Percentiles rank a stretch among this genome's conserved stretches.
These are phyloP conservation scores for Lanius ludovicianus DNA, from an alignment of 2,113 vertebrate genomes.

Conservation along the genomic window DNA sequence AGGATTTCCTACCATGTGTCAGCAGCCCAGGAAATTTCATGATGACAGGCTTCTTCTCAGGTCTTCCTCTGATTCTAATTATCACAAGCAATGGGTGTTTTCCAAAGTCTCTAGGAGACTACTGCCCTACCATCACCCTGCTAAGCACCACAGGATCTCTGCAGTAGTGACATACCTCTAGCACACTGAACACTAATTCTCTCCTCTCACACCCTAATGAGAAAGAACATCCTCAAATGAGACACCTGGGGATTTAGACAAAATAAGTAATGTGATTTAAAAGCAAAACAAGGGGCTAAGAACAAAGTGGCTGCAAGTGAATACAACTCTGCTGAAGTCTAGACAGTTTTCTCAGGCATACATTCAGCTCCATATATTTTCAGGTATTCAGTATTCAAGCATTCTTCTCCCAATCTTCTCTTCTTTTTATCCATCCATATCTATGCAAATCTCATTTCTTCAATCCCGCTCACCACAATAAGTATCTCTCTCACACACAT, in stretches of 20 bases:
- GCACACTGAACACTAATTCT: neutral
- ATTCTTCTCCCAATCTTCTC: slow-evolving; percentile 31
- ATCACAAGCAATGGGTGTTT: neutral
- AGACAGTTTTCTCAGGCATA: neutral
- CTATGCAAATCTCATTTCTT: slow-evolving; percentile 65
- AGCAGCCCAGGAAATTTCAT: neutral
- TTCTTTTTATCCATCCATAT: slow-evolving; percentile 55
- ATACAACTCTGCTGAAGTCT: neutral
- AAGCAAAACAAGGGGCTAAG: neutral
- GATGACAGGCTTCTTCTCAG: neutral
- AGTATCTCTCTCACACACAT: slow-evolving; percentile 34
- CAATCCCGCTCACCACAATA: slow-evolving; percentile 53
- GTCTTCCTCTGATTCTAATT: neutral
- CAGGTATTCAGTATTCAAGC: slow-evolving; percentile 40
- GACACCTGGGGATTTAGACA: neutral
- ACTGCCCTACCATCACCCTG: neutral
- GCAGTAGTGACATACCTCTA: neutral
- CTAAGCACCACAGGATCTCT: neutral
- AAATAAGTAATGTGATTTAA: neutral
- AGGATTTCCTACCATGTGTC: neutral
- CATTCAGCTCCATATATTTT: neutral
- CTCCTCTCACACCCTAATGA: neutral
- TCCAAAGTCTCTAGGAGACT: neutral
- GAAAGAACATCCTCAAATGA: neutral
- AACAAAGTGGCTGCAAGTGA: neutral